Evolutionary conservation across 1,140 invertebrate genomes (phyloP).

Genomic region (Drosophila sturtevanti): DNA sequence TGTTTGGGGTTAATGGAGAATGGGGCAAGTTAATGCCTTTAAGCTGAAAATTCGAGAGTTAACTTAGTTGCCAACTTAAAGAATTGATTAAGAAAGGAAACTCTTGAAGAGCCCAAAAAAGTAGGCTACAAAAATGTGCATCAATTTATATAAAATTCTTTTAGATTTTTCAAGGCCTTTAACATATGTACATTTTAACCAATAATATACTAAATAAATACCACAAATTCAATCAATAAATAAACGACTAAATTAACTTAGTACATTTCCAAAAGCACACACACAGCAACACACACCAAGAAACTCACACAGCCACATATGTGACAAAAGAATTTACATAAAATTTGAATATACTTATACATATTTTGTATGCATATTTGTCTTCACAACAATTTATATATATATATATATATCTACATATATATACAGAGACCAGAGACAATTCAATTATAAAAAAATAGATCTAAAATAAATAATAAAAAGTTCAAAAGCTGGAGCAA

Average conservation of each 20-base stretch:
- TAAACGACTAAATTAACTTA: conserved; percentile 51
- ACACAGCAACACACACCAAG: conserved; percentile 7
- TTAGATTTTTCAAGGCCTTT: not conserved
- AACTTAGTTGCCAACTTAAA: not conserved
- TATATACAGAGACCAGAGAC: conserved; percentile 9
- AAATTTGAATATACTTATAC: conserved; percentile 56
- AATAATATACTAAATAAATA: conserved; percentile 54
- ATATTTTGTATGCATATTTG: conserved; percentile 33
- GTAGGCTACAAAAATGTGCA: not conserved
- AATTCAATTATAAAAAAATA: conserved; percentile 56
- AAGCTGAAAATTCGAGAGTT: conserved; percentile 1
- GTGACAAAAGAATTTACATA: conserved; percentile 21
- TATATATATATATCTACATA: conserved; percentile 30
- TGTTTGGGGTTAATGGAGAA: not conserved
- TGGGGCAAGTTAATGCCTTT: not conserved
- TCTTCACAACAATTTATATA: not conserved
- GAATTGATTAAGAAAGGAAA: not conserved
- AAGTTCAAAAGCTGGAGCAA: conserved; percentile 12
- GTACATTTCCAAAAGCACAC: conserved; percentile 33
- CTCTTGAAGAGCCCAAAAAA: not conserved
- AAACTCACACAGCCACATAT: not conserved
- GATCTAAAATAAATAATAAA: conserved; percentile 28
- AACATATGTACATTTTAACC: conserved; percentile 9
- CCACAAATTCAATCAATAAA: conserved; percentile 57
- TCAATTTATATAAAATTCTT: not conserved